These are phyloP conservation scores for Nomada hirtipes DNA, from an alignment of 2,888 invertebrate genomes.

Conservation along the genomic window DNA sequence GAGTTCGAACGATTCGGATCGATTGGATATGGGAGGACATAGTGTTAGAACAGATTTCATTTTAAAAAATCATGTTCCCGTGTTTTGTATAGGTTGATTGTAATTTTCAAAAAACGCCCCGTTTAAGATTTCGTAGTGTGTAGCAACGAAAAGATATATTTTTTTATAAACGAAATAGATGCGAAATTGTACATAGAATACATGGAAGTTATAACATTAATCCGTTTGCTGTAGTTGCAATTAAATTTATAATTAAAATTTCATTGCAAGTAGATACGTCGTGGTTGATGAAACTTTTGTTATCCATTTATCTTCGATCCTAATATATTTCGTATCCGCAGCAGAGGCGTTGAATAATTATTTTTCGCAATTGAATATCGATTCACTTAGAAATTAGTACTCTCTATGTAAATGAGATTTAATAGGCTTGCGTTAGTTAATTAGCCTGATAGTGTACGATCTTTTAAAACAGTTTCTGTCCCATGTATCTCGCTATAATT, in stretches of 20 bases:
- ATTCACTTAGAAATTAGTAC: background rate
- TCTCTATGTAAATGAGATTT: background rate
- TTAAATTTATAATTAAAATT: background rate
- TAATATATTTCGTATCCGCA: background rate
- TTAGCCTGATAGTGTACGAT: background rate
- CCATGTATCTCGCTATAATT: background rate
- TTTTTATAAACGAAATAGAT: constrained; percentile 37
- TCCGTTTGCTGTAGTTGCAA: background rate
- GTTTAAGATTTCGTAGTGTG: background rate
- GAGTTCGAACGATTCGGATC: too few species aligned
- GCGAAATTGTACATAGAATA: constrained; percentile 21
- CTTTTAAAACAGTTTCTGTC: background rate
- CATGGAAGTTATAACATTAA: background rate
- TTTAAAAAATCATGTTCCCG: background rate
- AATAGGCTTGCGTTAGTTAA: background rate
- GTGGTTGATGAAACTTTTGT: background rate
- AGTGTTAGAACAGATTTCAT: background rate
- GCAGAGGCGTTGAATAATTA: background rate
- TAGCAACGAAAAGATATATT: constrained; percentile 46
- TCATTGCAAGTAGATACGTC: too few species aligned
- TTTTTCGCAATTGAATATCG: constrained; percentile 11
- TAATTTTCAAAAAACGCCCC: background rate
- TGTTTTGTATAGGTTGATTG: constrained; percentile 3
- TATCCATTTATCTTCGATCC: background rate
- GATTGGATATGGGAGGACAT: background rate